Evolutionary conservation across 2,113 vertebrate genomes (phyloP).

Genomic region (Epinephelus moara): DNA sequence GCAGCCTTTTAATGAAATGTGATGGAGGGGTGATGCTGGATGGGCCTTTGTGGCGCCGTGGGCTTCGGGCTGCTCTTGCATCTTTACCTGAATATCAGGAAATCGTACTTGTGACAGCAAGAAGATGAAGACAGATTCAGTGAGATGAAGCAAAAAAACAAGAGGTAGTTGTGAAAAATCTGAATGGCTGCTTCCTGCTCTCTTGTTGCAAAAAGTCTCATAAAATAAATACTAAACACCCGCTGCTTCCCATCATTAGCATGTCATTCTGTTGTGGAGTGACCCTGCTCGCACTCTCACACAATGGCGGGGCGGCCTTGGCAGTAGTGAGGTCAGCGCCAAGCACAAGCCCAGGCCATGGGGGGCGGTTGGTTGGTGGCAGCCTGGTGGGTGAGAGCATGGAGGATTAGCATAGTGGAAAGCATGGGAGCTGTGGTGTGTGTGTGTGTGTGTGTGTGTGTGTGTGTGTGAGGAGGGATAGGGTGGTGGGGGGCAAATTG

Average conservation of each 20-base stretch:
- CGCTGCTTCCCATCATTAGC: constrained; percentile 62
- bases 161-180: background rate
- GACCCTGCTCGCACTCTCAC: constrained; percentile 49
- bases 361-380: constrained; percentile 50
- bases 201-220: constrained; percentile 25
- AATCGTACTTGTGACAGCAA: constrained; percentile 1
- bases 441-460: constrained; percentile 2
- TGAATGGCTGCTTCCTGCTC: background rate
- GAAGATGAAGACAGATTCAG: constrained; percentile 1
- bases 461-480: constrained; percentile 5
- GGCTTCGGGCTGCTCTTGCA: constrained; percentile 21
- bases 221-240: constrained; percentile 58
- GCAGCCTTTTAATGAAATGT: constrained; percentile 59
- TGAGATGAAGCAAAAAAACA: background rate
- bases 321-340: constrained; percentile 68
- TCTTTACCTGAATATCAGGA: constrained; percentile 1
- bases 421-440: constrained; percentile 43
- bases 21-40: constrained; percentile 51
- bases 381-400: constrained; percentile 61
- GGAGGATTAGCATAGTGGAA: constrained; percentile 70
- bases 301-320: constrained; percentile 66
- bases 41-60: constrained; percentile 35
- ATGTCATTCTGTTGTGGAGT: constrained; percentile 61
- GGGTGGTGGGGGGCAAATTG: constrained; percentile 77
- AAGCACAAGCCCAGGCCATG: constrained; percentile 59